Evolutionary conservation across 2,113 vertebrate genomes (phyloP).

Genomic region (Pomatostomus ruficeps): DNA sequence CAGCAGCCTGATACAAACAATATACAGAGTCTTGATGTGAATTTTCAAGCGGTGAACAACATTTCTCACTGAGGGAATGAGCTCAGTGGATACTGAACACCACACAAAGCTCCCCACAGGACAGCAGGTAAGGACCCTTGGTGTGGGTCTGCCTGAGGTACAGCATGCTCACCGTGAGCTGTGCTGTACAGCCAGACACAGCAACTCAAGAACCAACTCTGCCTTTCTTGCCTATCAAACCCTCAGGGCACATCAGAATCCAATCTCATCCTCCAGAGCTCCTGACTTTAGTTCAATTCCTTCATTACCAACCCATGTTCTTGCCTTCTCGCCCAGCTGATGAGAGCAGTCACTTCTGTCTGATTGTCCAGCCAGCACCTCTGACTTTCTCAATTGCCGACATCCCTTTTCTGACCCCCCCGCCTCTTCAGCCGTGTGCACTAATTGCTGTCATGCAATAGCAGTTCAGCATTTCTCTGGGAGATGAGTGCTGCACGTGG

Average conservation of each 20-base stretch:
- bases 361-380: not conserved
- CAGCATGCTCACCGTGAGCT: not conserved
- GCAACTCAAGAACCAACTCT: not conserved
- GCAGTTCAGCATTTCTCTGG: not conserved
- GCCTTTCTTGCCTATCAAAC: not conserved
- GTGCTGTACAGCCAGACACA: not conserved
- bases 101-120: not conserved
- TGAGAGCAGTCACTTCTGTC: not conserved
- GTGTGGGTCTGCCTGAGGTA: not conserved
- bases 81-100: not conserved
- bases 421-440: not conserved
- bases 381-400: not conserved
- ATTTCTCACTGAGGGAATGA: not conserved
- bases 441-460: not conserved
- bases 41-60: not conserved
- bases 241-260: not conserved
- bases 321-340: not conserved
- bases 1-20: not conserved
- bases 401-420: not conserved
- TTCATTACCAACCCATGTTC: not conserved
- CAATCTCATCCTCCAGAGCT: not conserved
- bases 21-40: not conserved
- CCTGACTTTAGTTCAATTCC: not conserved
- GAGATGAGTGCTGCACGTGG: not conserved
- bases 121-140: fast-evolving